These are phyloP conservation scores for Sphyrna mokarran DNA, from an alignment of 2,113 vertebrate genomes.

Conservation along the genomic window DNA sequence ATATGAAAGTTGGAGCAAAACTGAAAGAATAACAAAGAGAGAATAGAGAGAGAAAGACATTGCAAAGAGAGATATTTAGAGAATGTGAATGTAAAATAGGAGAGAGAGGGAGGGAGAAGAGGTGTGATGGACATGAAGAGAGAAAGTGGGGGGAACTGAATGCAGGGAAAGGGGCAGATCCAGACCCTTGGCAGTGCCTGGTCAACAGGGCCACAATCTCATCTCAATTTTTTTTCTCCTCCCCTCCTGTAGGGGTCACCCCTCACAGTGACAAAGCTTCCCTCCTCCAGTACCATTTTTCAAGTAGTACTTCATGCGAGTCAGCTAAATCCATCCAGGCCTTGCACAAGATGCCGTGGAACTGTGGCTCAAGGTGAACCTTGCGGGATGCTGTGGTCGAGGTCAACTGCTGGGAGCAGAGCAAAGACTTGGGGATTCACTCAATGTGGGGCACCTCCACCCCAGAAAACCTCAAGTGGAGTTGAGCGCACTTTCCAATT, in stretches of 20 bases:
- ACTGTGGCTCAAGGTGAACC: background rate
- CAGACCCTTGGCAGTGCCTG: background rate
- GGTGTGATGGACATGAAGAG: background rate
- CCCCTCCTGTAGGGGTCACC: too few species aligned
- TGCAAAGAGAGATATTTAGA: background rate
- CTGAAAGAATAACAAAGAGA: background rate
- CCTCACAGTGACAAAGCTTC: background rate
- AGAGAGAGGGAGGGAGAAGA: background rate
- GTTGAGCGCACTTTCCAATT: background rate
- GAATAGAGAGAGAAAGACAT: background rate
- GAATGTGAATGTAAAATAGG: background rate
- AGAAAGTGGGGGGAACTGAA: background rate
- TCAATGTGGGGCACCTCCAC: background rate
- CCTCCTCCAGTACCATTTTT: background rate
- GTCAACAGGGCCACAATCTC: background rate
- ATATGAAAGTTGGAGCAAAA: too few species aligned
- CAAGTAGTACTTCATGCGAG: background rate
- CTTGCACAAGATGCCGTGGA: background rate
- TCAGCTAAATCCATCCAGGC: background rate
- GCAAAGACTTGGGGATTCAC: background rate
- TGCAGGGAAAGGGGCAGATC: background rate
- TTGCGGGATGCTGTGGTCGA: background rate
- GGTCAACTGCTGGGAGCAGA: background rate
- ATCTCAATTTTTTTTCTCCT: too few species aligned
- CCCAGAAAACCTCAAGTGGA: background rate